Percentiles rank a stretch among this genome's conserved stretches.
Conservation (phyloP, 2,113 vertebrate species). For the Microcebus tavaratra region DNA sequence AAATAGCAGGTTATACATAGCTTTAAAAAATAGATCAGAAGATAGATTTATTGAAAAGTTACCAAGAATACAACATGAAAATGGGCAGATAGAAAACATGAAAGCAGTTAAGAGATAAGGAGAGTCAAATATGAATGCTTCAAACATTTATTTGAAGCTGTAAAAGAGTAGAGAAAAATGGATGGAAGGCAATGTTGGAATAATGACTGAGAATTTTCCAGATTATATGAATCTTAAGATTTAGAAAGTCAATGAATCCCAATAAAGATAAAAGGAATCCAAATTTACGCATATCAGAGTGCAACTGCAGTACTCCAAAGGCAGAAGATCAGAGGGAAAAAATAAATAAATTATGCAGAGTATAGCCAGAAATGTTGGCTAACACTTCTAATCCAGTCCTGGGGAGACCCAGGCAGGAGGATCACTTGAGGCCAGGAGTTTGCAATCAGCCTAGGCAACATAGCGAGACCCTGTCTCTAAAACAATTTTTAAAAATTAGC, state of each 20-base stretch:
- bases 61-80: neutral
- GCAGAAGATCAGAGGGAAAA: neutral
- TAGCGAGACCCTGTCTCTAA: too few relatives aligned
- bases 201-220: slow-evolving; percentile 16
- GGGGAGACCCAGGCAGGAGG: too few relatives aligned
- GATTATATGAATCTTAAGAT: slow-evolving; percentile 36
- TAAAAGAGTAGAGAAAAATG: slow-evolving; percentile 44
- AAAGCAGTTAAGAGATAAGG: neutral
- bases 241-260: slow-evolving; percentile 6
- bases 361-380: too few relatives aligned
- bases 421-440: too few relatives aligned
- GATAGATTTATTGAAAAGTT: slow-evolving; percentile 9
- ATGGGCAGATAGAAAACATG: neutral
- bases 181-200: neutral
- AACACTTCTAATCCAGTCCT: too few relatives aligned
- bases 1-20: neutral
- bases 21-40: neutral
- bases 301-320: slow-evolving; percentile 10
- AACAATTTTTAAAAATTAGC: too few relatives aligned
- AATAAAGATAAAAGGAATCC: slow-evolving; percentile 23
- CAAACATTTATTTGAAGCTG: neutral
- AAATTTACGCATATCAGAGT: neutral
- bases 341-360: neutral
- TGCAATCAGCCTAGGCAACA: too few relatives aligned
- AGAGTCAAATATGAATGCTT: slow-evolving; percentile 28